Evolutionary conservation across 2,797 vertebrate genomes (phyloP), one percentile per base, ranked within the genome.

Genomic region (Sebastes nivosus): DNA sequence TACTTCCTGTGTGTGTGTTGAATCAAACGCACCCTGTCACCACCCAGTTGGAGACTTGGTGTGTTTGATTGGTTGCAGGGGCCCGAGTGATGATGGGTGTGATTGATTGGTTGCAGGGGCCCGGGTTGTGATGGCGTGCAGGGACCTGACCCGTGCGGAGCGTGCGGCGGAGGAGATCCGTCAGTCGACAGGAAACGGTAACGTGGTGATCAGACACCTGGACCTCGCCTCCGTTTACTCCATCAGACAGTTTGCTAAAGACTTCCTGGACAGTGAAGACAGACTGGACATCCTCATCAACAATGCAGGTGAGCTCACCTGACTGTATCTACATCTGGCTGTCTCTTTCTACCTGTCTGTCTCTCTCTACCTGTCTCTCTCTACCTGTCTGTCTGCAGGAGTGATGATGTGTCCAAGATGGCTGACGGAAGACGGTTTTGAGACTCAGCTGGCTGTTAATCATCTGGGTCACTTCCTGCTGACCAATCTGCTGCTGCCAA

Each of bases 341-440:
- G 38, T 29, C 12, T 64, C 16, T 42, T 18, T 64, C 4, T 14
- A 27, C 16, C 24, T 61, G 54, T 71, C 69, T 67, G 10, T 67
- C 36, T 66, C 57, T 27, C 13, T 29, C 27, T 29, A 27, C 13
- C 25, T 13, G 29, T 64, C 8, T 42, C 34, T 59, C 58, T 46
- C 14, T 16, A 12, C 20, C 66, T 32, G 27, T 68, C 20, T 55
- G 50, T 24, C 67, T 68, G 12, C 46, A 96, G 96, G 95, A 66
- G 95, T 96, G 68, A 96, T 96, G 95, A 96, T 96, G 95, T 96
- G 95, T 85, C 95, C 96, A 46, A 93, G 87, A 70, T 93, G 92
- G 91, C 77, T 92, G 81, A 96, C 95, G 0, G 95, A 96, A 60
- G 95, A 96, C 2, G 94, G 95, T 3, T 96, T 93, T 74, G 95